Base-by-base conservation (phyloP, 1,140 invertebrate species). In the Meloidogyne floridensis region DNA sequence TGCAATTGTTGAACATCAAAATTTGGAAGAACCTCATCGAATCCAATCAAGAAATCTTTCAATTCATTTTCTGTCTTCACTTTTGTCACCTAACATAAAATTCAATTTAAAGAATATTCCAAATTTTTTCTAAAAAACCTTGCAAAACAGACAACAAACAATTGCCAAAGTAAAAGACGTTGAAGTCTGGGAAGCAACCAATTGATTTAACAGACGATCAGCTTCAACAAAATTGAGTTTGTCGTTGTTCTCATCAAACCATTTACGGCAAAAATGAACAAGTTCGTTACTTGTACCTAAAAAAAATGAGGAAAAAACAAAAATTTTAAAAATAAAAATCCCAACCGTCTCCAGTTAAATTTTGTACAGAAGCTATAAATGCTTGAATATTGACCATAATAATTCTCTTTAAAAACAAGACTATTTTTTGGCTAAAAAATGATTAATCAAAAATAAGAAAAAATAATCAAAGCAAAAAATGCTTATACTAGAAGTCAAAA, bases 231-330 rank as follows among this genome's bases (percentile, higher is more conserved):
- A 11, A 32, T 72, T 77, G 13, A 84, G 32, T 59, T 77, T 83
- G n/a, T 84, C 82, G 6, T 18, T 54, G 18, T 75, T 54, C 8
- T 83, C 82, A 7, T 83, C 82, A 18, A 83, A 43, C 81, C 81
- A 83, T 32, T 83, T 82, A 5, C 75, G 71, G 72, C 82, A 83
- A 20, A 83, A 84, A 10, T 78, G 18, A 13, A 83, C 83, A 20
- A 83, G 71, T 9, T 83, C 81, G 9, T 51, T 83, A 13, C 11
- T 42, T 15, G 72, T 83, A 18, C 20, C 82, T 83, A 84, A 81
- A 84, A 7, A 3, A 42, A 15, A 7, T 9, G 2, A 32, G 20
- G 32, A 11, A 13, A 43, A 18, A 8, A 3, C 5, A 18, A 79
- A 20, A 72, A 78, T 18, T n/a, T n/a, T 75, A 10, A 76, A 54